Percentiles rank a stretch among this genome's conserved stretches.
Evolutionary conservation across 2,888 invertebrate species (phyloP).

Genomic region (Drosophila suboccidentalis): DNA sequence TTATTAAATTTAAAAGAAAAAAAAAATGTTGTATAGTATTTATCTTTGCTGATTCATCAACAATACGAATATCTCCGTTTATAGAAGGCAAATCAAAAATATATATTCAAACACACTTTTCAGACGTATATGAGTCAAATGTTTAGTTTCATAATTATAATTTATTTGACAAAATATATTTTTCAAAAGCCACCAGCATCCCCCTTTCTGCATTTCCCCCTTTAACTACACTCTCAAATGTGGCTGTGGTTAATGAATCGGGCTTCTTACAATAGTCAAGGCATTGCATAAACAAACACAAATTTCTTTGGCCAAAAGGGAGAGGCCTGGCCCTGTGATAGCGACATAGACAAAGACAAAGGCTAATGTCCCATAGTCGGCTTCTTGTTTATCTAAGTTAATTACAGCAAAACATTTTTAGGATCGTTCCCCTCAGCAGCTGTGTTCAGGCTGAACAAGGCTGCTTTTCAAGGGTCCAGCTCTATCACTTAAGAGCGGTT

Average conservation of each 20-base stretch:
- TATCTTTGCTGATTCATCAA: too few relatives aligned
- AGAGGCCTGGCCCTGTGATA: neutral
- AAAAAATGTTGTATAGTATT: too few relatives aligned
- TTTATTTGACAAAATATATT: conserved; percentile 67
- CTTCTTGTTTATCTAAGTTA: conserved; percentile 80
- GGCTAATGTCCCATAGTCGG: conserved; percentile 61
- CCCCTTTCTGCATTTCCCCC: conserved; percentile 1
- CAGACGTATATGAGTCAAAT: conserved; percentile 36
- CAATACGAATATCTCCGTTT: neutral
- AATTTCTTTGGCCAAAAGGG: conserved; percentile 32
- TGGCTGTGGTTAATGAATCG: conserved; percentile 32
- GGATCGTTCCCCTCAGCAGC: conserved; percentile 54
- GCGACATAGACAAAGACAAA: conserved; percentile 54
- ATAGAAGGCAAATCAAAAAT: conserved; percentile 1
- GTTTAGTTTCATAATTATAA: conserved; percentile 77
- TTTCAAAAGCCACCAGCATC: conserved; percentile 42
- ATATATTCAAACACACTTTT: conserved; percentile 2
- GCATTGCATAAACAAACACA: conserved; percentile 41
- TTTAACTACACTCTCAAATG: conserved; percentile 8
- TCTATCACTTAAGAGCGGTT: conserved; percentile 33
- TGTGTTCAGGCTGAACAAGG: conserved; percentile 48
- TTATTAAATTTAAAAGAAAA: too few relatives aligned
- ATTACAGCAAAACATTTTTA: conserved; percentile 80
- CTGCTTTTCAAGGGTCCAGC: conserved; percentile 49
- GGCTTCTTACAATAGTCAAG: conserved; percentile 17